Evolutionary conservation across 2,113 vertebrate species (phyloP).

Genomic region (Pangasianodon gigas): DNA sequence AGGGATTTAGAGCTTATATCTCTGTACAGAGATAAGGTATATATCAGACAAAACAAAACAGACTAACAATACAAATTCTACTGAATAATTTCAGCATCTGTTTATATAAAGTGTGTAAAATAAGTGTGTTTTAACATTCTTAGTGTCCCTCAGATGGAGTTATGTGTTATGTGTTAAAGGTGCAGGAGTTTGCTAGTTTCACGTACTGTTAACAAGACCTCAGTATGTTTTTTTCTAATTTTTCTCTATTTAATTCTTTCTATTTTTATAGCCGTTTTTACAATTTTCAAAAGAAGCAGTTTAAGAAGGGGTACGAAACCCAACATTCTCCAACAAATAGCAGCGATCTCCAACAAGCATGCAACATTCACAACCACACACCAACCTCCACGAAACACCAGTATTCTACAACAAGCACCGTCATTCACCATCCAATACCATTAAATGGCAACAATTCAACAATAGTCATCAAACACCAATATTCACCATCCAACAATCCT

Average conservation of each 20-base stretch:
- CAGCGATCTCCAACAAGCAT: not conserved
- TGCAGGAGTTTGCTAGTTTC: not conserved
- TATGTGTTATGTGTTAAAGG: not conserved
- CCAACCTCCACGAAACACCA: not conserved
- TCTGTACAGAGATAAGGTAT: constrained; percentile 25
- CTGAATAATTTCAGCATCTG: not conserved
- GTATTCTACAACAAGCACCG: not conserved
- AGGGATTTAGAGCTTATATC: constrained; percentile 29
- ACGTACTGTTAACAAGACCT: not conserved
- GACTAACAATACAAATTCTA: not conserved
- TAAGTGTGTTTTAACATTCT: not conserved
- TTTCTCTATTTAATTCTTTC: not conserved
- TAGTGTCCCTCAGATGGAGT: not conserved
- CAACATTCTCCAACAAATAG: not conserved
- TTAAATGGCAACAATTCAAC: not conserved
- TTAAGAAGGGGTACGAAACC: not conserved
- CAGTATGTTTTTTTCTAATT: not conserved
- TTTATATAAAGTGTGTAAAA: constrained; percentile 20
- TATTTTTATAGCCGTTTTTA: constrained; percentile 36
- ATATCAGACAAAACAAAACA: not conserved
- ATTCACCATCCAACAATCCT: not conserved
- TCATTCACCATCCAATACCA: not conserved
- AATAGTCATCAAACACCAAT: not conserved
- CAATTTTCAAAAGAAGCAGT: not conserved
- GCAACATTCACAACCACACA: not conserved